A percentile compares a stretch with the other conserved stretches of the same genome.
Evolutionary conservation across 2,888 invertebrate species (phyloP).

Genomic region (Lithophane ornitopus): DNA sequence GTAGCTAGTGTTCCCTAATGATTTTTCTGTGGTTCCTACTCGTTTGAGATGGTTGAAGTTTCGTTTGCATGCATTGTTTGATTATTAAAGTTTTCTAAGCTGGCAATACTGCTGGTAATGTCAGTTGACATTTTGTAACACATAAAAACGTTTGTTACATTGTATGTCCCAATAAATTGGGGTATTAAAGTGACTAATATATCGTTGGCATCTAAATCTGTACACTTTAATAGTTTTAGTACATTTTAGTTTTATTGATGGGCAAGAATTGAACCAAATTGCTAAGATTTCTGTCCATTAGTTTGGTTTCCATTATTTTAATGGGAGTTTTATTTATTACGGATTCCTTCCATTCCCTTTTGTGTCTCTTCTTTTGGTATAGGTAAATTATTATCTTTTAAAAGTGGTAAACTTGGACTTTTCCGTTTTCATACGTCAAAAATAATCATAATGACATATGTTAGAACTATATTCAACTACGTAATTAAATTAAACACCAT

Average conservation of each 20-base stretch:
- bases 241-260: slow-evolving; percentile 53
- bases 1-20: slow-evolving; percentile 70
- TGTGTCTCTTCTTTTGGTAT: background rate
- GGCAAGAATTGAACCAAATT: slow-evolving; percentile 37
- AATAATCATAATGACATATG: background rate
- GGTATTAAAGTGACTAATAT: slow-evolving; percentile 29
- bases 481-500: too few species aligned
- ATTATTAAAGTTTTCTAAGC: slow-evolving; percentile 50
- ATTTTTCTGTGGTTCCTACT: slow-evolving; percentile 61
- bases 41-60: slow-evolving; percentile 50
- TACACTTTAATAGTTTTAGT: slow-evolving; percentile 35
- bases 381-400: background rate
- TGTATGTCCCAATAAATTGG: slow-evolving; percentile 47
- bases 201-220: slow-evolving; percentile 43
- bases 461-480: too few species aligned
- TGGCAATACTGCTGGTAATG: slow-evolving; percentile 57
- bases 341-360: slow-evolving; percentile 13
- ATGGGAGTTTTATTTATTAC: slow-evolving; percentile 30
- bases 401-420: background rate
- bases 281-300: slow-evolving; percentile 46
- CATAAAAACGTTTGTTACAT: slow-evolving; percentile 40
- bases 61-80: slow-evolving; percentile 49
- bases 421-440: background rate
- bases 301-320: slow-evolving; percentile 44
- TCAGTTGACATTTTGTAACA: slow-evolving; percentile 50